Conservation (phyloP, 2,113 vertebrate species). For the Arvicanthis niloticus region DNA sequence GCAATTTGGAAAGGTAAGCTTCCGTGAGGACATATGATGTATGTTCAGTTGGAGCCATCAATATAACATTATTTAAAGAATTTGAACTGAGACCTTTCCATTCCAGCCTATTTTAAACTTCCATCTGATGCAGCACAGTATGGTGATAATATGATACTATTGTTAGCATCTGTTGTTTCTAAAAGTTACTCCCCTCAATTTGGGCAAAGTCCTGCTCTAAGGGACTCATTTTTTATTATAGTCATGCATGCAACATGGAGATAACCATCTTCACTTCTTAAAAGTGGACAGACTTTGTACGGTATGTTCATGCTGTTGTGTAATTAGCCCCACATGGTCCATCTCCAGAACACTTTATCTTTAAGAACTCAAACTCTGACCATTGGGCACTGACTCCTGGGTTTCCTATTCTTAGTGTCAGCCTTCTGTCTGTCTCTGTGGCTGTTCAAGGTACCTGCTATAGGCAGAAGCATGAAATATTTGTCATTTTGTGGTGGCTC, state of each 20-base stretch:
- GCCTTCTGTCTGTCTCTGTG: neutral
- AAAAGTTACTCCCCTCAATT: neutral
- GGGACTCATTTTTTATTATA: neutral
- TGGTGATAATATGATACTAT: neutral
- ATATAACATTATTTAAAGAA: constrained; percentile 12
- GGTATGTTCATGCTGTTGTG: neutral
- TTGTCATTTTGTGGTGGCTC: neutral
- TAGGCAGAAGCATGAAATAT: neutral
- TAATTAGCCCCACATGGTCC: neutral
- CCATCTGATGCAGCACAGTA: neutral
- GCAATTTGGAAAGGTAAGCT: neutral
- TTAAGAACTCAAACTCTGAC: neutral
- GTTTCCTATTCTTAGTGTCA: neutral
- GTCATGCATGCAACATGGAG: neutral
- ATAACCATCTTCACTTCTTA: neutral
- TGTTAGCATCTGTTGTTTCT: neutral
- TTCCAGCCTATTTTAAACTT: neutral
- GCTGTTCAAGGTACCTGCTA: neutral
- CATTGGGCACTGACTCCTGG: neutral
- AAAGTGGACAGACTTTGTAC: neutral
- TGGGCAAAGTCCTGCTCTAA: neutral
- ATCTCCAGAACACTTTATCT: neutral
- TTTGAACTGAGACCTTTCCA: neutral
- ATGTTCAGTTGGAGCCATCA: neutral
- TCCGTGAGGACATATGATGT: neutral